phyloP scores from a whole-genome alignment of 2,888 invertebrate genomes.

The Ectemnius lituratus region DNA sequence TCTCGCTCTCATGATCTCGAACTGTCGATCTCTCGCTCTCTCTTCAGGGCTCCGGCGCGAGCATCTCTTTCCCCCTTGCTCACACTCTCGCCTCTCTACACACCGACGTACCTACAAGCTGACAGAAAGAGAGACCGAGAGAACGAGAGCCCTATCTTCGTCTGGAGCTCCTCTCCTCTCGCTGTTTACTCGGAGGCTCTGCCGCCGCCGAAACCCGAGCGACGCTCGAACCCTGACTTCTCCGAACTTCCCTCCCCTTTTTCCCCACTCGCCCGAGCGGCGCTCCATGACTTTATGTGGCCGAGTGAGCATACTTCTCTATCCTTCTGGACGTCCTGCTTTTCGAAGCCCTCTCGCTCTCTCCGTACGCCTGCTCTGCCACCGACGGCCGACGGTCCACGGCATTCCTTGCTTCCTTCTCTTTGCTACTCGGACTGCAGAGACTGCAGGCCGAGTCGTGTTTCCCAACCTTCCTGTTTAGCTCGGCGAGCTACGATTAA shows the following conservation, averaged over 20 bases:
- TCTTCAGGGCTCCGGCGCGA: slow-evolving; percentile 12
- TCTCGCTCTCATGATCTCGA: slow-evolving; percentile 6
- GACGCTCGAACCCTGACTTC: slow-evolving; percentile 35
- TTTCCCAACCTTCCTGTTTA: neutral
- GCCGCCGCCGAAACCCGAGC: slow-evolving; percentile 46
- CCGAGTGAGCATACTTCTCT: too few relatives aligned
- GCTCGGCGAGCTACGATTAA: too few relatives aligned
- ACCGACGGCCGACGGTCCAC: too few relatives aligned
- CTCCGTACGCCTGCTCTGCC: neutral
- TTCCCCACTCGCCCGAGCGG: neutral
- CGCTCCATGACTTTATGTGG: too few relatives aligned
- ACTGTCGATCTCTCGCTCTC: slow-evolving; percentile 29
- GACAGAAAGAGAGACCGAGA: too few relatives aligned
- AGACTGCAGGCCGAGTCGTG: neutral
- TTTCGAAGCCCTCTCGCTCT: neutral
- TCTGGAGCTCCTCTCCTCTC: slow-evolving; percentile 11
- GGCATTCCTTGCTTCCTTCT: slow-evolving; percentile 17
- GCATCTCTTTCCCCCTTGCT: slow-evolving; percentile 24
- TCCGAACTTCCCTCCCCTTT: slow-evolving; percentile 31
- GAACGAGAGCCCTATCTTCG: neutral
- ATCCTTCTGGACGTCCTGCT: too few relatives aligned
- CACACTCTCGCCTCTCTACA: slow-evolving; percentile 5
- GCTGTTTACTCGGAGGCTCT: slow-evolving; percentile 12
- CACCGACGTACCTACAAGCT: neutral
- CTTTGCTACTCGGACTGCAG: neutral